phyloP scores from a whole-genome alignment of 2,888 invertebrate species.

The Brachyopa scutellaris region DNA sequence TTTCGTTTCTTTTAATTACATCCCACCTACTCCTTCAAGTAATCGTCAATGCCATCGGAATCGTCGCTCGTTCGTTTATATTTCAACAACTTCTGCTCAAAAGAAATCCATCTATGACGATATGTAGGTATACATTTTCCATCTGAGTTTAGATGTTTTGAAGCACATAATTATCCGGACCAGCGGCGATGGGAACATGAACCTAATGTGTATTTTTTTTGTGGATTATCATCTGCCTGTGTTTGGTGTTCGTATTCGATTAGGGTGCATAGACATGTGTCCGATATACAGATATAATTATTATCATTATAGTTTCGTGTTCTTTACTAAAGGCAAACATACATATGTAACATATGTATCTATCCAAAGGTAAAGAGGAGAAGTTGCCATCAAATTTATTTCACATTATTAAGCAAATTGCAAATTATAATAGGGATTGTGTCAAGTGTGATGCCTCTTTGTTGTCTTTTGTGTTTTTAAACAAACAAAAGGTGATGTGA shows the following conservation, averaged over 20 bases:
- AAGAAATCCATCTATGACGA: neutral
- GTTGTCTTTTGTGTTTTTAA: neutral
- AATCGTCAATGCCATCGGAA: conserved; percentile 1
- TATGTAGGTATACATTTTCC: neutral
- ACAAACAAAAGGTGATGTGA: neutral
- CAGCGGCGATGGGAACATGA: neutral
- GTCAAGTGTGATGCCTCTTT: conserved; percentile 11
- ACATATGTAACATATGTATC: too few species aligned
- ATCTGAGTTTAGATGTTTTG: conserved; percentile 23
- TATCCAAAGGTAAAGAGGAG: neutral
- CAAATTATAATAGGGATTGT: conserved; percentile 29
- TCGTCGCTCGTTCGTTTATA: neutral
- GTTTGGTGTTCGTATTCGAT: conserved; percentile 12
- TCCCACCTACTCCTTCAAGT: conserved; percentile 12
- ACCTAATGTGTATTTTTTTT: conserved; percentile 13
- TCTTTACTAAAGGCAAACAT: conserved; percentile 36
- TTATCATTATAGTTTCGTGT: conserved; percentile 41
- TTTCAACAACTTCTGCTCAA: neutral
- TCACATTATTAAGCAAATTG: conserved; percentile 33
- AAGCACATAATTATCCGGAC: conserved; percentile 30
- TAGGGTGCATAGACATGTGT: conserved; percentile 28
- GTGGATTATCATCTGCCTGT: conserved; percentile 1
- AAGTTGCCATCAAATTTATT: conserved; percentile 30
- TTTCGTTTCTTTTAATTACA: neutral
- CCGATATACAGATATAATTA: conserved; percentile 36